These are phyloP conservation scores for Haliclystus octoradiatus DNA, from an alignment of 30 jellyfish, hydroid and myxozoan species.

Conservation along the genomic window DNA sequence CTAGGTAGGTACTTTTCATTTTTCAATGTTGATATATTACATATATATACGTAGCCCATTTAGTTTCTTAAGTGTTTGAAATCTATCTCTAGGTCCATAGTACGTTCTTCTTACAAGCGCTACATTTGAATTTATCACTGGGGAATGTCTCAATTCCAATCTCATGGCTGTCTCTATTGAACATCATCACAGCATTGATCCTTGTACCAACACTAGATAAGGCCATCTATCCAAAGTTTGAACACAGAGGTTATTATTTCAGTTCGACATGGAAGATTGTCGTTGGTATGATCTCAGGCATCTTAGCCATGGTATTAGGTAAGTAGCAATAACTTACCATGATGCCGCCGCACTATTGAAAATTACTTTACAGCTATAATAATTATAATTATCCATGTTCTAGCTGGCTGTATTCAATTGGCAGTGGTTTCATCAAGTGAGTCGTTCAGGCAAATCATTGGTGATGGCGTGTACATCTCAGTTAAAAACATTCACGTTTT, in stretches of 20 bases:
- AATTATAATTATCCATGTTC: not conserved
- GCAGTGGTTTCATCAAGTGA: conserved; percentile 5
- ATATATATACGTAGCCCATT: too few species aligned
- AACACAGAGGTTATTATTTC: conserved; percentile 15
- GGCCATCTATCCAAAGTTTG: conserved; percentile 31
- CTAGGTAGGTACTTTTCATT: not conserved
- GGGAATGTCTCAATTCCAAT: conserved; percentile 46
- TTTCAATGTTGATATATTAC: conserved; percentile 54
- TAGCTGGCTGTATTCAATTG: conserved; percentile 38
- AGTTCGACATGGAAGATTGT: conserved; percentile 50
- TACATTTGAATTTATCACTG: conserved; percentile 45
- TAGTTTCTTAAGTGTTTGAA: too few species aligned
- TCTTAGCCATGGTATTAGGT: conserved; percentile 56
- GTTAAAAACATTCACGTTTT: conserved; percentile 19
- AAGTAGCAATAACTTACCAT: not conserved
- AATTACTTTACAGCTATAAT: not conserved
- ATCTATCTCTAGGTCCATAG: too few species aligned
- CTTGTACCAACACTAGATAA: conserved; percentile 40
- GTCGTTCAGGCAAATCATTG: conserved; percentile 6
- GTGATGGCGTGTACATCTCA: conserved; percentile 4
- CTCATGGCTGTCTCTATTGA: conserved; percentile 60
- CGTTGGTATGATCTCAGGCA: conserved; percentile 43
- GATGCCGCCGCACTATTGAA: not conserved
- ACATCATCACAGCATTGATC: conserved; percentile 28
- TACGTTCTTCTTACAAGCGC: conserved; percentile 57